phyloP scores from a whole-genome alignment of 2,797 vertebrate genomes.

The Megalops cyprinoides region DNA sequence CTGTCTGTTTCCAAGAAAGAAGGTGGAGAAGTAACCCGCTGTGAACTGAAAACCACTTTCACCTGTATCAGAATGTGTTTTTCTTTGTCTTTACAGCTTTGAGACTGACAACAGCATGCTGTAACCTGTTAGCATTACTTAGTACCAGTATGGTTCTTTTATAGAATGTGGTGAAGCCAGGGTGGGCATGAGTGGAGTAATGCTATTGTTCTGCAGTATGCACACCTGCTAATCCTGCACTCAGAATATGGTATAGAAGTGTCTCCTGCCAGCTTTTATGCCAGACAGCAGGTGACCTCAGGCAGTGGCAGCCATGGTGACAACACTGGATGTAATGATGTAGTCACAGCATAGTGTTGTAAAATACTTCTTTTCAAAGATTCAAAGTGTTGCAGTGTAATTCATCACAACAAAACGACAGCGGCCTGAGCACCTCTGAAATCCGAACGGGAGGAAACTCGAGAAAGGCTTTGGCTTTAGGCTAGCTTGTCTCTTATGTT shows the following conservation, averaged over 20 bases:
- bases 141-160: background rate
- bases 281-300: background rate
- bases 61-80: background rate
- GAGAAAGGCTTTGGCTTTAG: too few species aligned
- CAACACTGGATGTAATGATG: background rate
- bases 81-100: background rate
- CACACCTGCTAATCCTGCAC: background rate
- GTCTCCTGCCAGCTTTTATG: background rate
- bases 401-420: background rate
- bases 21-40: background rate
- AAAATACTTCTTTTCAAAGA: background rate
- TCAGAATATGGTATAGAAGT: background rate
- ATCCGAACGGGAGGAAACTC: too few species aligned
- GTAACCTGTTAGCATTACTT: background rate
- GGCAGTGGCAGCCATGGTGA: background rate
- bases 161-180: background rate
- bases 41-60: background rate
- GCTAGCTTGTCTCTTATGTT: too few species aligned
- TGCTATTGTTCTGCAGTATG: background rate
- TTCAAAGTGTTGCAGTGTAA: background rate
- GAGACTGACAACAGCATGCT: background rate
- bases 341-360: background rate
- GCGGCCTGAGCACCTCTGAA: background rate
- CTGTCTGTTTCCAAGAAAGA: background rate
- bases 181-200: background rate